A percentile compares a stretch with the other conserved stretches of the same genome.
phyloP scores from a whole-genome alignment of 2,113 vertebrate genomes.

The Meriones unguiculatus region DNA sequence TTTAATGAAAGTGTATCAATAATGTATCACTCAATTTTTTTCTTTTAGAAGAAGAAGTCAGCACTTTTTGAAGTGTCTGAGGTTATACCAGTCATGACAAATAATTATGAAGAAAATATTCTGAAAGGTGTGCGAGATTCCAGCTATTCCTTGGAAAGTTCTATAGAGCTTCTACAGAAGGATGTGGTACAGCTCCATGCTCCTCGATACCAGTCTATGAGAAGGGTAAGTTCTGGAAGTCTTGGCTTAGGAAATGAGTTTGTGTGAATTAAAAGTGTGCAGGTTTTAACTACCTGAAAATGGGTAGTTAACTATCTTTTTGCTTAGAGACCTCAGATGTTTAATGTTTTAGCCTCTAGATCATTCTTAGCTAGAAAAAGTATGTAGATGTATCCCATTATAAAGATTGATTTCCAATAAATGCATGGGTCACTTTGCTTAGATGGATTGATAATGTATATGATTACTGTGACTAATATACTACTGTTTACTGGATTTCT shows the following conservation, averaged over 20 bases:
- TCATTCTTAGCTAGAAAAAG: neutral
- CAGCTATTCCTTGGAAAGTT: slow-evolving; percentile 99
- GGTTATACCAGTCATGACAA: slow-evolving; percentile 99
- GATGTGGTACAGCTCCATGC: slow-evolving; percentile 99
- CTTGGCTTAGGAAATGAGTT: neutral
- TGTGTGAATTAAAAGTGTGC: neutral
- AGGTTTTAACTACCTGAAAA: neutral
- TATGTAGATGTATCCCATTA: neutral
- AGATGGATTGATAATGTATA: neutral
- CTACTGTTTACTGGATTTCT: neutral
- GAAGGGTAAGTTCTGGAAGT: slow-evolving; percentile 90
- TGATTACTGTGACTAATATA: neutral
- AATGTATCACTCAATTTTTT: neutral
- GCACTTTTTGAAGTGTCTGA: slow-evolving; percentile 99
- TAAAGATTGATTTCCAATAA: neutral
- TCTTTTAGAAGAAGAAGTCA: slow-evolving; percentile 96
- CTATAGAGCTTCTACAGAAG: slow-evolving; percentile 98
- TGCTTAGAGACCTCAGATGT: neutral
- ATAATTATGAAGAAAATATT: slow-evolving; percentile 99
- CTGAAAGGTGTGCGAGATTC: slow-evolving; percentile 97
- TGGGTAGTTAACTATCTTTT: neutral
- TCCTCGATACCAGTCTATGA: slow-evolving; percentile 99
- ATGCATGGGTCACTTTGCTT: neutral
- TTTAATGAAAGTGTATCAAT: neutral
- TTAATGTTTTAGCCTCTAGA: neutral